These are phyloP conservation scores for Denticeps clupeoides DNA, from an alignment of 2,797 vertebrate genomes.

Conservation along the genomic window DNA sequence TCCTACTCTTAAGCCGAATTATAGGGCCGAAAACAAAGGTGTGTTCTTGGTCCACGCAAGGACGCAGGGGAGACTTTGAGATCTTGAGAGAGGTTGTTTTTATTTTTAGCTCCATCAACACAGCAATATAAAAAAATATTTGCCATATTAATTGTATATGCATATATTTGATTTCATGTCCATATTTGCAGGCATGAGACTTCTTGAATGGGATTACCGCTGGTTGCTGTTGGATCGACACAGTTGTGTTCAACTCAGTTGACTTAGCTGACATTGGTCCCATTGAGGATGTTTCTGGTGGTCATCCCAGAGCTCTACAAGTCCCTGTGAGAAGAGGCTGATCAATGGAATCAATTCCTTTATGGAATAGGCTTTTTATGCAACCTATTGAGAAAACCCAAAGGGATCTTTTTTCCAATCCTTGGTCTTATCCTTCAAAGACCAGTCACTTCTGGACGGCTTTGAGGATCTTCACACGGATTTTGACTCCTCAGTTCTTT, in stretches of 20 bases:
- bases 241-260: background rate
- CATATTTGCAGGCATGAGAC: no score
- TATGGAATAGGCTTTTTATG: conserved; percentile 27
- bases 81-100: conserved; percentile 1
- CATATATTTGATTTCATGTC: no score
- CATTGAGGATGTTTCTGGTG: background rate
- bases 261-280: conserved; percentile 1
- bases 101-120: no score
- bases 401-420: conserved; percentile 35
- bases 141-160: no score
- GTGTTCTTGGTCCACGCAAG: conserved; percentile 21
- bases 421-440: conserved; percentile 36
- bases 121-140: no score
- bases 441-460: conserved; percentile 26
- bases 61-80: conserved; percentile 11
- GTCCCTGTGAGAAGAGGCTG: conserved; percentile 20
- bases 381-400: conserved; percentile 28
- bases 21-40: conserved; percentile 38
- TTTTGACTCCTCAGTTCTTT: conserved; percentile 14
- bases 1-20: conserved; percentile 31
- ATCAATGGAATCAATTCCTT: conserved; percentile 13
- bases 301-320: background rate
- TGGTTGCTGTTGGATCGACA: no score
- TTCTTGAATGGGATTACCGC: no score
- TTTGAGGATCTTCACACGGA: conserved; percentile 32